Percentiles rank a stretch among this genome's conserved stretches.
Evolutionary conservation across 2,888 invertebrate species (phyloP).

Genomic region (Protophormia terraenovae): DNA sequence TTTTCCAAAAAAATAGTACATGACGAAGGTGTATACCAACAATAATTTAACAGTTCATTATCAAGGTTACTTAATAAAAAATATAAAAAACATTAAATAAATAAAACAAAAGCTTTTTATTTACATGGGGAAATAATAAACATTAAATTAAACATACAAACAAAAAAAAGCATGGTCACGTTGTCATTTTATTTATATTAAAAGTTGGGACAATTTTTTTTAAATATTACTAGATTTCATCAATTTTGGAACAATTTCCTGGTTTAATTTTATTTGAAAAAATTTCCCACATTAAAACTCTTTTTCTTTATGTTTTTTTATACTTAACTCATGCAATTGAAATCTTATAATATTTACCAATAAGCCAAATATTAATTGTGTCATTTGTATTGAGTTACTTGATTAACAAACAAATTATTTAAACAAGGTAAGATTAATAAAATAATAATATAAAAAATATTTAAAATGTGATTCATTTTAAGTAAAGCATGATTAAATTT

Average conservation of each 20-base stretch:
- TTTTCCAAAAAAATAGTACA: not conserved
- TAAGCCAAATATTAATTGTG: not conserved
- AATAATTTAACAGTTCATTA: constrained; percentile 13
- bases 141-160: too few relatives aligned
- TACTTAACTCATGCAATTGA: not conserved
- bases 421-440: not conserved
- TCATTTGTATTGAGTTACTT: not conserved
- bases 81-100: not conserved
- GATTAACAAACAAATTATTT: not conserved
- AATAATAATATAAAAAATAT: not conserved
- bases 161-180: too few relatives aligned
- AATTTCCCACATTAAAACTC: too few relatives aligned
- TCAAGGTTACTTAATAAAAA: constrained; percentile 11
- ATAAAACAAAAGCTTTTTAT: not conserved
- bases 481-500: not conserved
- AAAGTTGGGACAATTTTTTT: too few relatives aligned
- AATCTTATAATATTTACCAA: not conserved
- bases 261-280: too few relatives aligned
- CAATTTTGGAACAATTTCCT: too few relatives aligned
- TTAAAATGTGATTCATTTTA: not conserved
- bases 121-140: not conserved
- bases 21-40: not conserved
- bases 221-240: too few relatives aligned
- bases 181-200: too few relatives aligned
- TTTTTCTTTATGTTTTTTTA: not conserved